These are phyloP conservation scores for Matsumyia berberina DNA, from an alignment of 2,888 invertebrate genomes.

Conservation along the genomic window DNA sequence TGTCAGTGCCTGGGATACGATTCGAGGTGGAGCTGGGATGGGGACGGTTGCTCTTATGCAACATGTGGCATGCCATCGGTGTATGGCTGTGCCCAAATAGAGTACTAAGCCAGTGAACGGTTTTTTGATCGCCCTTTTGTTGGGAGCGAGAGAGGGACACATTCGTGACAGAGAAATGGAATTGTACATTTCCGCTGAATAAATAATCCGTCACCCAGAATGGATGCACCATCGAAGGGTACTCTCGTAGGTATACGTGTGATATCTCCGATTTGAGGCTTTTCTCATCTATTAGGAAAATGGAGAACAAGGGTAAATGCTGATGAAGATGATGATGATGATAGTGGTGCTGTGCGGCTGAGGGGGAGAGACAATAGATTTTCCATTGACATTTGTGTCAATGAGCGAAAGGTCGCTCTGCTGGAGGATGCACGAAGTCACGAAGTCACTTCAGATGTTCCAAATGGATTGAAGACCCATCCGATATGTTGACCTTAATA, in stretches of 20 bases:
- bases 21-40: slow-evolving; percentile 46
- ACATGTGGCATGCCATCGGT: slow-evolving; percentile 43
- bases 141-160: slow-evolving; percentile 13
- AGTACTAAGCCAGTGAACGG: slow-evolving; percentile 63
- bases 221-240: slow-evolving; percentile 29
- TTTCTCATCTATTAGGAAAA: slow-evolving; percentile 63
- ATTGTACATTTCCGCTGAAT: slow-evolving; percentile 74
- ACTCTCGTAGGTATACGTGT: slow-evolving; percentile 39
- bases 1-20: not conserved
- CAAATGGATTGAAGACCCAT: not conserved
- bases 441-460: slow-evolving; percentile 40
- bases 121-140: slow-evolving; percentile 68
- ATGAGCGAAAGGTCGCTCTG: slow-evolving; percentile 58
- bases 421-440: slow-evolving; percentile 56
- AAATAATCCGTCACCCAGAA: slow-evolving; percentile 72
- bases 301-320: slow-evolving; percentile 59
- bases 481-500: slow-evolving; percentile 54
- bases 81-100: slow-evolving; percentile 51
- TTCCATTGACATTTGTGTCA: slow-evolving; percentile 67
- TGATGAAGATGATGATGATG: slow-evolving; percentile 17
- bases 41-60: slow-evolving; percentile 52
- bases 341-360: not conserved
- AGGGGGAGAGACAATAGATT: slow-evolving; percentile 32
- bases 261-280: slow-evolving; percentile 50
- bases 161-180: slow-evolving; percentile 73